These are phyloP conservation scores for Sitophilus oryzae DNA, from an alignment of 1,140 invertebrate species.

Conservation along the genomic window DNA sequence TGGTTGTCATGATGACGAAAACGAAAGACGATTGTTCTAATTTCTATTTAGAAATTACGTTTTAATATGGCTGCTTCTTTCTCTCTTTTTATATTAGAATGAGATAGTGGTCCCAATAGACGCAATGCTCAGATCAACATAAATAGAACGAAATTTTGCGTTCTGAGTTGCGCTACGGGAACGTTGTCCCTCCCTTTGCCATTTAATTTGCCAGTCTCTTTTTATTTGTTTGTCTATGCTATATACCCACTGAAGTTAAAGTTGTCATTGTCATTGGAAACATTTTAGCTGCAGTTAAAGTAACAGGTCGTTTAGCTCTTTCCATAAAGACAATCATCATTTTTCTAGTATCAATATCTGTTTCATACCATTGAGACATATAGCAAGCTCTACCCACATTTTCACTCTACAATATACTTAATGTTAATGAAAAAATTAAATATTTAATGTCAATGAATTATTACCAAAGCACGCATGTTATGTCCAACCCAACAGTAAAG, in stretches of 20 bases:
- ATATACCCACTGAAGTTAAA: slow-evolving; percentile 6
- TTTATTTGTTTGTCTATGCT: no score
- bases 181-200: no score
- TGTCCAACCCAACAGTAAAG: neutral
- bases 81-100: no score
- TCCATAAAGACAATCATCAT: slow-evolving; percentile 11
- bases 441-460: neutral
- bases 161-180: no score
- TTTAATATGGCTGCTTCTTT: no score
- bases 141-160: no score
- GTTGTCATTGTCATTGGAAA: slow-evolving; percentile 12
- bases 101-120: no score
- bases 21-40: no score
- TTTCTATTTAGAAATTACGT: no score
- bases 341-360: slow-evolving; percentile 3
- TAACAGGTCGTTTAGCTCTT: slow-evolving; percentile 8
- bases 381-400: slow-evolving; percentile 1
- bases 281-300: slow-evolving; percentile 8
- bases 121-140: no score
- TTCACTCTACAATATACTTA: neutral
- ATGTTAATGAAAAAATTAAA: neutral
- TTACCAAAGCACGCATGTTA: neutral
- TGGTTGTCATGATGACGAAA: no score
- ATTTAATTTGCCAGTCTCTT: no score
- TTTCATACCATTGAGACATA: slow-evolving; percentile 15